Evolutionary conservation across 2,888 invertebrate species (phyloP), one percentile per base, ranked within the genome.

Genomic region (Ernsta delagoae): DNA sequence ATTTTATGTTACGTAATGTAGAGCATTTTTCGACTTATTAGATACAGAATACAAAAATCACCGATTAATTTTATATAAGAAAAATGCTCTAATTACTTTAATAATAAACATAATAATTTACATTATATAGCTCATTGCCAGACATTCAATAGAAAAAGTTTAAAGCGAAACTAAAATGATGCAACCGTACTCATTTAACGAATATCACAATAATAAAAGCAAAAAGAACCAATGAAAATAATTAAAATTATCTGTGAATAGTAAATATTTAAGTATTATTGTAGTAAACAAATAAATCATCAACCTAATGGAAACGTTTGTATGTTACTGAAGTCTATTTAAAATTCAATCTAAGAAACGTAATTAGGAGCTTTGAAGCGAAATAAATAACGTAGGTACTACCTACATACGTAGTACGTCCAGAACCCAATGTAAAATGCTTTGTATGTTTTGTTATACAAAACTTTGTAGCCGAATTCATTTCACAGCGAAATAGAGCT

Each of bases 1-100:
- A 73, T 80, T 79, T 74, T 76, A 73, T 73, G 62, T 61, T 16
- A 36, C 45, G 45, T 60, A 16, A 43, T 7, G 16, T 56, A 61
- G 67, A 67, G 54, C 67, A 67, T 67, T 61, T 67, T 31, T n/a
- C 36, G 9, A 6, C 8, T 34, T n/a, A 31, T 4, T 48, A 36
- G 5, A 4, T 5, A 48, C 48, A 12, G 12, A 48, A 48, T 48
- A 48, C 6, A 48, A 12, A 12, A 48, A 6, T 12, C 0, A 12
- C 5, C 12, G 8, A 34, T 61, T 36, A 11, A 61, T 3, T 48
- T 63, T 41, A 62, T 57, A 36, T 57, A 45, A 39, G 34, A 67
- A 67, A 61, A 67, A 67, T 67, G 67, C 45, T 56, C 67, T 61
- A 45, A 61, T 9, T 61, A 43, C 66, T 56, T 11, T 34, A 39